A percentile compares a stretch with the other conserved stretches of the same genome.
Conservation (phyloP, 2,113 vertebrate genomes). For the Trematocara nigrifrons region DNA sequence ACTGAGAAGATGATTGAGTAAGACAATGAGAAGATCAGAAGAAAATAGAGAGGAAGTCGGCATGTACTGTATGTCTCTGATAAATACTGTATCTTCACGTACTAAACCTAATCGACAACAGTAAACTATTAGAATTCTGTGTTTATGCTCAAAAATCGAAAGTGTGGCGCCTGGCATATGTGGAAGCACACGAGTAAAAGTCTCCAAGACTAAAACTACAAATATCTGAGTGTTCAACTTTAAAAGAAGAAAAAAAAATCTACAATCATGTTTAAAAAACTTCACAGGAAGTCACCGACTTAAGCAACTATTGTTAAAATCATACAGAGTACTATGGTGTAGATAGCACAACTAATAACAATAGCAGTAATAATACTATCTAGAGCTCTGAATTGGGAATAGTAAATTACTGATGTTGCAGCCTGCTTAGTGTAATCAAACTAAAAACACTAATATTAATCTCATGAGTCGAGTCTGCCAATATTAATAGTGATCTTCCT, state of each 20-base stretch:
- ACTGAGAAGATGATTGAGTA: neutral
- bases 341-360: slow-evolving; percentile 24
- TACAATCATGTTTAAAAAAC: slow-evolving; percentile 19
- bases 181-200: slow-evolving; percentile 26
- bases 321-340: slow-evolving; percentile 7
- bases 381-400: slow-evolving; percentile 2
- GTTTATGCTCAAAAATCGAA: slow-evolving; percentile 10
- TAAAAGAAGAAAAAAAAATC: neutral
- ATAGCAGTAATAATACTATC: slow-evolving; percentile 6
- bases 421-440: neutral
- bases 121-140: slow-evolving; percentile 30
- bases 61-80: neutral
- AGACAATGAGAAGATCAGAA: neutral
- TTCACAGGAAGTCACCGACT: slow-evolving; percentile 28
- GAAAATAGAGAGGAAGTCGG: slow-evolving; percentile 12
- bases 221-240: slow-evolving; percentile 12
- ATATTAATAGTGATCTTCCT: slow-evolving; percentile 36
- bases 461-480: neutral
- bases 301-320: slow-evolving; percentile 15
- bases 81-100: slow-evolving; percentile 20
- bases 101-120: slow-evolving; percentile 21
- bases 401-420: slow-evolving; percentile 16
- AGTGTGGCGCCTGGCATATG: neutral
- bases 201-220: slow-evolving; percentile 6
- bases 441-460: neutral